These are phyloP conservation scores for Ectemnius continuus DNA, from an alignment of 2,888 invertebrate genomes.

Conservation along the genomic window DNA sequence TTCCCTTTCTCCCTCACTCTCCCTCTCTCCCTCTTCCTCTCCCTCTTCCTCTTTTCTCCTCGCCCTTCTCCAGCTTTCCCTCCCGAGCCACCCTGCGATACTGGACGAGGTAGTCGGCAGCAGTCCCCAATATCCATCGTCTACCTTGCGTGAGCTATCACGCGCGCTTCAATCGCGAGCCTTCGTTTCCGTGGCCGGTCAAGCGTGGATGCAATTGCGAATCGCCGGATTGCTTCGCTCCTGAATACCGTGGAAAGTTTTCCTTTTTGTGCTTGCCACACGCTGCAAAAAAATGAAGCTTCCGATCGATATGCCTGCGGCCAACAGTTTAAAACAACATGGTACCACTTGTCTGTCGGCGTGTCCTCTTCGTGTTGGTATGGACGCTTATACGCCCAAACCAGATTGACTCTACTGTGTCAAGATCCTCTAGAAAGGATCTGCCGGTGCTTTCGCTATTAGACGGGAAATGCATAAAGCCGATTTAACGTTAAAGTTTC, in stretches of 20 bases:
- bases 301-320: no score
- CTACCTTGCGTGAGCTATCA: slow-evolving; percentile 31
- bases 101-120: slow-evolving; percentile 35
- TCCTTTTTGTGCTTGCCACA: slow-evolving; percentile 9
- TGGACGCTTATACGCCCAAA: no score
- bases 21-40: neutral
- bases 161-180: slow-evolving; percentile 35
- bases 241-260: slow-evolving; percentile 18
- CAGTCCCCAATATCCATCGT: slow-evolving; percentile 52
- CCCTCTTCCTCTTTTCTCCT: no score
- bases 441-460: slow-evolving; percentile 30
- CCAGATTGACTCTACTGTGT: neutral
- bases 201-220: slow-evolving; percentile 50
- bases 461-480: slow-evolving; percentile 19
- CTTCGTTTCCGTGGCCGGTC: slow-evolving; percentile 51
- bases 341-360: no score
- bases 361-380: no score
- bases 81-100: slow-evolving; percentile 44
- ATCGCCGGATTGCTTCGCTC: slow-evolving; percentile 20
- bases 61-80: neutral
- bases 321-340: no score
- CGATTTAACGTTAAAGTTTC: slow-evolving; percentile 30
- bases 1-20: neutral
- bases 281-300: no score
- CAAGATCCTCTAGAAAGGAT: neutral